Base-by-base conservation (phyloP, 2,113 vertebrate species). In the Corythoichthys haematopterus region DNA sequence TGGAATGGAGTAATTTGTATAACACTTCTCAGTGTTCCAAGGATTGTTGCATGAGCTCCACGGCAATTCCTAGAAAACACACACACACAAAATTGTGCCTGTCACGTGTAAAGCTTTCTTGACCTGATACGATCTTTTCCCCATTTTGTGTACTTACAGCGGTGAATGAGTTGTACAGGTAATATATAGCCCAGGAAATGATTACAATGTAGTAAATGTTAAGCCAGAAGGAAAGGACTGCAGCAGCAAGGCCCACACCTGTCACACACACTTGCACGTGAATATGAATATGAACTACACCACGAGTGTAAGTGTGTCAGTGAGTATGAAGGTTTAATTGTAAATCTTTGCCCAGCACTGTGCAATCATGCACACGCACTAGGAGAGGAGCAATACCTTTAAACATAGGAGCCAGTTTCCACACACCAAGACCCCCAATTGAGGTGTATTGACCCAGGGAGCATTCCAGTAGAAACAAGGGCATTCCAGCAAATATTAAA, bases 141-240 rank as follows among this genome's bases (percentile, higher is more conserved):
- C 40, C 6, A 11, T 45, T 4, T 28, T 43, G 8, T 20, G 52
- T 67, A 91, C 96, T 99, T 92, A 99, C 97, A 62, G 91, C 89
- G 56, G 95, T 95, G 70, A 99, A 97, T 76, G 97, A 98, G 81
- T 95, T 96, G 81, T 96, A 99, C 75, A 99, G 91, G 90, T 99
- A 99, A 90, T 98, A 99, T 89, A 99, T 93, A 76, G 96, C 96
- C 96, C 96, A 99, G 2, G 96, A 83, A 89, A 98, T 99, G 85
- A 98, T 99, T 80, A 99, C 94, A 69, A 99, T 95, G 92, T 99
- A 99, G 90, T 99, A 99, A 90, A 99, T 98, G 87, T 99, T 99
- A 68, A 99, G 94, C 95, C 95, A 99, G 91, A 99, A 99, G 65
- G 97, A 97, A 9, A 99, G 89, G 73, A 99, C 95, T 15, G 95